Conservation (phyloP, 2,888 invertebrate species). For the Standfussiana lucernea region DNA sequence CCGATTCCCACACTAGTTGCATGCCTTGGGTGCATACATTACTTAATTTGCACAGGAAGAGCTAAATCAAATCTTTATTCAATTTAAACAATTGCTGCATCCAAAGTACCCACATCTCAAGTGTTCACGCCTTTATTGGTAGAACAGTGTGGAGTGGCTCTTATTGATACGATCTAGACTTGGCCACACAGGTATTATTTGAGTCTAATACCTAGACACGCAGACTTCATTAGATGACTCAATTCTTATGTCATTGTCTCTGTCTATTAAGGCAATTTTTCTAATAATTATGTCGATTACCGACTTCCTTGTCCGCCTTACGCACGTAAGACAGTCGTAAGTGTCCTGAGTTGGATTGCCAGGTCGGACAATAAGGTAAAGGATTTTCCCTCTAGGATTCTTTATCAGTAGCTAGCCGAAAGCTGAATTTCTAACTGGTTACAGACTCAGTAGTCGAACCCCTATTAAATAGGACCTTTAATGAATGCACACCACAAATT, state of each 20-base stretch:
- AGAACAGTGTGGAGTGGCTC: neutral
- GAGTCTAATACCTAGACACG: constrained; percentile 12
- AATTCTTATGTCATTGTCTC: constrained; percentile 17
- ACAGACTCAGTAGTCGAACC: neutral
- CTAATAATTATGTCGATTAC: neutral
- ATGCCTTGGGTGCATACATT: constrained; percentile 4
- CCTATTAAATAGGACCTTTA: no score
- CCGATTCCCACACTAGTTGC: neutral
- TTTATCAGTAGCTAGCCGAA: neutral
- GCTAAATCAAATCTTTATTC: constrained; percentile 28
- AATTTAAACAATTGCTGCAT: constrained; percentile 23
- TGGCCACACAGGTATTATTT: constrained; percentile 16
- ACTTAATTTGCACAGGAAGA: constrained; percentile 36
- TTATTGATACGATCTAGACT: constrained; percentile 34
- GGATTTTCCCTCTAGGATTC: no score
- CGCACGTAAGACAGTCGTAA: neutral
- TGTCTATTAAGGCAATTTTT: neutral
- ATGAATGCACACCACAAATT: no score
- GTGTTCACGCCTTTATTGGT: constrained; percentile 10
- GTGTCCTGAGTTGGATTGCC: neutral
- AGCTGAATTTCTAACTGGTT: neutral
- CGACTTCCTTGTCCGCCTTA: neutral
- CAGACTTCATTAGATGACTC: constrained; percentile 16
- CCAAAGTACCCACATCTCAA: neutral
- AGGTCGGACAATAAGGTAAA: no score